These are phyloP conservation scores for Carapus acus DNA, from an alignment of 2,797 vertebrate species.

Conservation along the genomic window DNA sequence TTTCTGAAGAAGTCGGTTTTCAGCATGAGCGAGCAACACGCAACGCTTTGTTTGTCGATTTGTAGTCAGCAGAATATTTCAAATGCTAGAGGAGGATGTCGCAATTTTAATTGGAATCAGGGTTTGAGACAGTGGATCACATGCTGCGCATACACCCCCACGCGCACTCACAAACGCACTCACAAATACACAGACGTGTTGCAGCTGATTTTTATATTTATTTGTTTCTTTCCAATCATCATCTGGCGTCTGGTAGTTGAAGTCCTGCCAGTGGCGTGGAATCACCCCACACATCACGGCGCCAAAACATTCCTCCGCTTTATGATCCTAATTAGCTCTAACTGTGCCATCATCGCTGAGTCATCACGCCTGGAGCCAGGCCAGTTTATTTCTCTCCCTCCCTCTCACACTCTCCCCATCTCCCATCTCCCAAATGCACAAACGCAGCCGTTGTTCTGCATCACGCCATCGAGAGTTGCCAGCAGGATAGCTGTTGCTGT, in stretches of 20 bases:
- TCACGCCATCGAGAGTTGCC: slow-evolving; percentile 25
- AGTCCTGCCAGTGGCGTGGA: slow-evolving; percentile 44
- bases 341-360: slow-evolving; percentile 67
- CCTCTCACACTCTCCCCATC: slow-evolving; percentile 1
- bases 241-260: slow-evolving; percentile 35
- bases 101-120: no score
- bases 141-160: background rate
- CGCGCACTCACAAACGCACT: background rate
- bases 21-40: no score
- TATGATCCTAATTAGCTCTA: slow-evolving; percentile 72
- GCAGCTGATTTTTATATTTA: background rate
- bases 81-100: no score
- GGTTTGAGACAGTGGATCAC: background rate
- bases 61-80: no score
- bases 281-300: slow-evolving; percentile 49
- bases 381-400: slow-evolving; percentile 33
- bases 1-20: no score
- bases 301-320: slow-evolving; percentile 66
- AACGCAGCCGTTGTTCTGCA: slow-evolving; percentile 32
- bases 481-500: slow-evolving; percentile 38
- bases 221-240: slow-evolving; percentile 2
- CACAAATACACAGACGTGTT: background rate
- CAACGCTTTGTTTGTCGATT: no score
- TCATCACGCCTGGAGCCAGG: slow-evolving; percentile 65
- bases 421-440: slow-evolving; percentile 1